These are phyloP conservation scores for Epinephelus lanceolatus DNA, from an alignment of 2,113 vertebrate genomes.

Conservation along the genomic window DNA sequence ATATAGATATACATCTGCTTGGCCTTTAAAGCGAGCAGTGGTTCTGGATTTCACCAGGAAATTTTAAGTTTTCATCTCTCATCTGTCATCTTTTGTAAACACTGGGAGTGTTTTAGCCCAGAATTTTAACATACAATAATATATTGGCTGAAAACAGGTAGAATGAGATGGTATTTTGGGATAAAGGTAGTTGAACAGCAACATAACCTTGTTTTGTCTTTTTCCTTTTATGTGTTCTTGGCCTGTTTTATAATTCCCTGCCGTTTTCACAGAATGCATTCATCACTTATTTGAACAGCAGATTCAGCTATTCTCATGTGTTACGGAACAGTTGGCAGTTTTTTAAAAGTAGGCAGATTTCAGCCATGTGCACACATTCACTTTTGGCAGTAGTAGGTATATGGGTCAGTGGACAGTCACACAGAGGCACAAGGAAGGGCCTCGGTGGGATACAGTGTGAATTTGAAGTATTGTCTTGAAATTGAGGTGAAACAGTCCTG, in stretches of 20 bases:
- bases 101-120: too few relatives aligned
- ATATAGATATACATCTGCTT: too few relatives aligned
- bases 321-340: background rate
- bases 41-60: too few relatives aligned
- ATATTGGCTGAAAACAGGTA: too few relatives aligned
- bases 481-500: background rate
- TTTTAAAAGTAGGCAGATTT: background rate
- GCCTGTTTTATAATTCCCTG: slow-evolving; percentile 1
- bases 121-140: too few relatives aligned
- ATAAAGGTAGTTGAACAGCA: too few relatives aligned
- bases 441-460: background rate
- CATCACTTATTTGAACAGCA: background rate
- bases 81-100: too few relatives aligned
- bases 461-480: background rate
- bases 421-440: background rate
- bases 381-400: background rate
- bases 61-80: too few relatives aligned
- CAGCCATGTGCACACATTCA: background rate
- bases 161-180: too few relatives aligned
- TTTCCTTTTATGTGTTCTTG: background rate
- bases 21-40: too few relatives aligned
- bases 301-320: background rate
- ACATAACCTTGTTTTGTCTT: background rate
- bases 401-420: background rate
- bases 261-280: background rate